phyloP scores from a whole-genome alignment of 1,140 invertebrate species.

The Marisa cornuarietis region DNA sequence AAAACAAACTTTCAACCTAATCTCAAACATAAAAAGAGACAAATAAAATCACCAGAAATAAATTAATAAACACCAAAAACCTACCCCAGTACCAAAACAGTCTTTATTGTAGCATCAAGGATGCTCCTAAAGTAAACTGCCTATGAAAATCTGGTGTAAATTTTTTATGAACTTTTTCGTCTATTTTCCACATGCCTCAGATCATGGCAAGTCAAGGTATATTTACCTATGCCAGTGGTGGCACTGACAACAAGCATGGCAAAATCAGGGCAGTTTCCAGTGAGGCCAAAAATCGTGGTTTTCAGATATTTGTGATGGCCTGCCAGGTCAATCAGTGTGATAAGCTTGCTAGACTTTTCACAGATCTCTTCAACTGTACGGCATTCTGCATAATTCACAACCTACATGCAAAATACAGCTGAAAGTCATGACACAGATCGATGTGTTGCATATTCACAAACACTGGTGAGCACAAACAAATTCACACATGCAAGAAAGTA shows the following conservation, averaged over 20 bases:
- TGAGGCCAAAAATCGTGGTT: constrained; percentile 94
- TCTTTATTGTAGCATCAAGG: too few species aligned
- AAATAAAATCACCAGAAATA: background rate
- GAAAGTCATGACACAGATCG: too few species aligned
- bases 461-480: background rate
- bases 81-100: too few species aligned
- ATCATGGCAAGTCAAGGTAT: background rate
- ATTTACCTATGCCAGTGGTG: constrained; percentile 64
- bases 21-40: background rate
- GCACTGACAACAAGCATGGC: constrained; percentile 88
- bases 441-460: too few species aligned
- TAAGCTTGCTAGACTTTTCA: constrained; percentile 67
- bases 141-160: too few species aligned
- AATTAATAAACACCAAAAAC: background rate
- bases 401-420: constrained; percentile 44
- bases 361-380: constrained; percentile 93
- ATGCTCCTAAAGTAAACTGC: too few species aligned
- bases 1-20: background rate
- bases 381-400: constrained; percentile 90
- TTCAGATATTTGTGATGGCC: constrained; percentile 96
- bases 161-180: too few species aligned
- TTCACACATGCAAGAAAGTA: background rate
- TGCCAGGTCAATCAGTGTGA: constrained; percentile 95
- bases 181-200: too few species aligned
- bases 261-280: constrained; percentile 93